Evolutionary conservation across 1,140 invertebrate species (phyloP), one percentile per base, ranked within the genome.

Genomic region (Panagrolaimus sp.): DNA sequence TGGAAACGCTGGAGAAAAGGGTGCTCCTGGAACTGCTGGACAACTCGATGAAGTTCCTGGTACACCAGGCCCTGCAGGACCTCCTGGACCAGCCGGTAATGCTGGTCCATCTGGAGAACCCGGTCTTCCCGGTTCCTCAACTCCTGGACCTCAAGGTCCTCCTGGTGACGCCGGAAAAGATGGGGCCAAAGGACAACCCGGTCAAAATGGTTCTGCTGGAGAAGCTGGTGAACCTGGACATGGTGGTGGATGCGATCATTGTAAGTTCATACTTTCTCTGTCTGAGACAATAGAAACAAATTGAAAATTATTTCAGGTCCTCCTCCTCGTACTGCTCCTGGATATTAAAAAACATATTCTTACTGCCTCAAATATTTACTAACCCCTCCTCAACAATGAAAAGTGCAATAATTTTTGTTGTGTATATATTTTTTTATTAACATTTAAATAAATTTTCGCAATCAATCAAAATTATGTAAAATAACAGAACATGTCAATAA

Each of bases 81-180:
- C 45, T 9, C 13, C 42, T 16, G 65, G 65, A 27, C 44, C 43
- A 1, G 72, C 66, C 43, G 74, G 74, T 67, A 62, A 69, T 38
- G 25, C 64, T 38, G 73, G 73, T 70, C 57, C 72, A 16, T 14
- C 62, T 20, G 74, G 74, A 66, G 11, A 43, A 5, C 61, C 66
- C 14, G 72, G 73, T 48, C 20, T 25, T 7, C 65, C 65, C 7
- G 65, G 65, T 7, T 20, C 45, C 9, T 8, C 65, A 48, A 14
- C 13, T 11, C 51, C 47, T 16, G 51, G 65, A n/a, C 65, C 65
- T 20, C n/a, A 25, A 20, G 65, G 65, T 5, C 65, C 45, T 3
- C 8, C 14, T 9, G 65, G 65, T 42, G 13, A 16, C 7, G 45
- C 23, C 7, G 65, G 65, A 1, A 20, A 46, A 13, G 47, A 47